A percentile compares a stretch with the other conserved stretches of the same genome.
Evolutionary conservation across 2,888 invertebrate species (phyloP).

Genomic region (Hartigia nigra): DNA sequence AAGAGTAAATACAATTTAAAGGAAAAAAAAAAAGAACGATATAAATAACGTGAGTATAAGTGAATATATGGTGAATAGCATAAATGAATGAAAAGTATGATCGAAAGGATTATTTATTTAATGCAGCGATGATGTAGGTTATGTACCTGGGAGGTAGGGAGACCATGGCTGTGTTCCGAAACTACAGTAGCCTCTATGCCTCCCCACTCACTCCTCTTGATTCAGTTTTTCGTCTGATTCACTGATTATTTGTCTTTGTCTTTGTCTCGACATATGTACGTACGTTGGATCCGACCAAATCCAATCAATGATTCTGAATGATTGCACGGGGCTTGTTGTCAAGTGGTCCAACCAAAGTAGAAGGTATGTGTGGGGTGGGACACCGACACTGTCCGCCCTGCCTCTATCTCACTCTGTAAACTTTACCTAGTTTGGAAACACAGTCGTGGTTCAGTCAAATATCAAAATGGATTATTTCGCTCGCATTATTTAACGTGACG

Average conservation of each 20-base stretch:
- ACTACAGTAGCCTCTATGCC: conserved; percentile 68
- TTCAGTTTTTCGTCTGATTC: conserved; percentile 33
- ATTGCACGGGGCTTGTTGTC: conserved; percentile 53
- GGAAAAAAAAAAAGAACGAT: background rate
- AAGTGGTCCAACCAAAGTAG: conserved; percentile 53
- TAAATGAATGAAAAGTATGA: conserved; percentile 32
- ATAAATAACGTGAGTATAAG: background rate
- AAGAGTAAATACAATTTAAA: background rate
- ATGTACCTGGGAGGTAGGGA: conserved; percentile 74
- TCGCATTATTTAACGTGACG: conserved; percentile 16
- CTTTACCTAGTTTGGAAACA: conserved; percentile 67
- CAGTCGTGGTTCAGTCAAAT: conserved; percentile 63
- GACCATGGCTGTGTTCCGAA: conserved; percentile 75
- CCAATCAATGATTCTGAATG: conserved; percentile 57
- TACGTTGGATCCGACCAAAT: conserved; percentile 57
- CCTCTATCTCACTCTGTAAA: conserved; percentile 51
- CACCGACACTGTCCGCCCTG: conserved; percentile 49
- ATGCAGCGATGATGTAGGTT: conserved; percentile 61
- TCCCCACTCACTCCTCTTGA: conserved; percentile 57
- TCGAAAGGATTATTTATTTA: conserved; percentile 18
- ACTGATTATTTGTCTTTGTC: conserved; percentile 33
- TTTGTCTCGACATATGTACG: conserved; percentile 38
- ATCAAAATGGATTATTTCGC: conserved; percentile 45
- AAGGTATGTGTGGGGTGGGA: conserved; percentile 41
- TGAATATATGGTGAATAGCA: background rate